Base-by-base conservation (phyloP, 1,140 invertebrate genomes). In the Trichoplusia ni region DNA sequence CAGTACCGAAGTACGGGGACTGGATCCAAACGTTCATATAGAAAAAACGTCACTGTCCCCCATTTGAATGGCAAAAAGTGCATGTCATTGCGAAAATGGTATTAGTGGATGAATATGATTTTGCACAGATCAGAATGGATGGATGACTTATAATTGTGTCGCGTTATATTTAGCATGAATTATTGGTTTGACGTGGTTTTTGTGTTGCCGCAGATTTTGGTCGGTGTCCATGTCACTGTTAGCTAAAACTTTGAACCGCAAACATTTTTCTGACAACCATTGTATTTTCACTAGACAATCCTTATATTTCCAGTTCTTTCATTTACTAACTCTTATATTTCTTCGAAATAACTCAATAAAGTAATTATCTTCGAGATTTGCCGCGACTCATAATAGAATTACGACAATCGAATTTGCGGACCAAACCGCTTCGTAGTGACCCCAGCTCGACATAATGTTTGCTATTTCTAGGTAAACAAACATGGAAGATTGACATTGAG, bases 61-160 rank as follows among this genome's bases (percentile, higher is more conserved):
- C 63, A 88, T 90, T 90, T 89, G 86, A 89, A 90, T 90, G 76
- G 84, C 84, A 90, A 89, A 90, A 90, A 90, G 76, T 86, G 86
- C 84, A 83, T 79, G 84, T 90, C 86, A 90, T 77, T 84, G 72
- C 81, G 63, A 86, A 84, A 84, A 89, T 86, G 80, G 78, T 79
- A 83, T 88, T 86, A 84, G 70, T 70, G 80, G 75, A 88, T 89
- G 84, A 89, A 90, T 88, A 86, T 87, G 73, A 87, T 87, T 82
- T 79, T 75, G 73, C 72, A 81, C 77, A 73, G 79, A 86, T 79
- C 73, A 77, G 77, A 88, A 89, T 88, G 79, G 82, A 86, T 81
- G 84, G 81, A 74, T 88, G 88, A 82, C 86, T 90, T 90, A 84
- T 90, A 90, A 89, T 90, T 89, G 86, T 90, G 64, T 75, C 67